Conservation (phyloP, 2,888 invertebrate genomes). For the Torymus auratus region DNA sequence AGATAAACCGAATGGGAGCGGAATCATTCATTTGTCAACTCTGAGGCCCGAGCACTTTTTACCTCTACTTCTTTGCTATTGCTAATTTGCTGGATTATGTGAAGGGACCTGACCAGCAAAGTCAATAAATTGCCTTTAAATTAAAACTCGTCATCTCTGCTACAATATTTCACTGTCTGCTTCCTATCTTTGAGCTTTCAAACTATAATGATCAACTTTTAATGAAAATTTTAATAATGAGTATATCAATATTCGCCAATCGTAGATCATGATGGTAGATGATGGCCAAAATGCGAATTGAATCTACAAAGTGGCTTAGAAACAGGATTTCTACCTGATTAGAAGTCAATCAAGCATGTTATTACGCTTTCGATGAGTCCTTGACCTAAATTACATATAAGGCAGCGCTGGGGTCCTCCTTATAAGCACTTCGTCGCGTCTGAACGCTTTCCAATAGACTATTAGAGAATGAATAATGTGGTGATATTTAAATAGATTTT, state of each 20-base stretch:
- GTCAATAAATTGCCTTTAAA: too few species aligned
- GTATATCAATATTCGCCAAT: not conserved
- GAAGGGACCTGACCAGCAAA: too few species aligned
- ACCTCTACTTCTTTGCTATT: too few species aligned
- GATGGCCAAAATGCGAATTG: conserved; percentile 6
- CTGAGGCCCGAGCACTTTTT: not conserved
- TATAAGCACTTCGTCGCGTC: not conserved
- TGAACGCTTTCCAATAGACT: conserved; percentile 4
- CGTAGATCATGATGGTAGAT: not conserved
- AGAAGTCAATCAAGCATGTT: conserved; percentile 38
- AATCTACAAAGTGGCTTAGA: conserved; percentile 8
- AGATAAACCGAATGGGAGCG: conserved; percentile 30
- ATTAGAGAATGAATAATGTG: not conserved
- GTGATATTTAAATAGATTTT: too few species aligned
- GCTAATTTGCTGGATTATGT: too few species aligned
- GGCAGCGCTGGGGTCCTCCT: not conserved
- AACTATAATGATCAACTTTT: too few species aligned
- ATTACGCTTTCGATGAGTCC: conserved; percentile 29
- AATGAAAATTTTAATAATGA: too few species aligned
- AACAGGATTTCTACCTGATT: conserved; percentile 37
- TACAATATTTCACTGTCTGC: too few species aligned
- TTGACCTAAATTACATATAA: conserved; percentile 44
- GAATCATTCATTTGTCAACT: conserved; percentile 41
- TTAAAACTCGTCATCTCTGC: too few species aligned
- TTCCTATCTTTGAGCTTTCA: too few species aligned